phyloP scores from a whole-genome alignment of 2,113 vertebrate genomes.

The Bos javanicus region DNA sequence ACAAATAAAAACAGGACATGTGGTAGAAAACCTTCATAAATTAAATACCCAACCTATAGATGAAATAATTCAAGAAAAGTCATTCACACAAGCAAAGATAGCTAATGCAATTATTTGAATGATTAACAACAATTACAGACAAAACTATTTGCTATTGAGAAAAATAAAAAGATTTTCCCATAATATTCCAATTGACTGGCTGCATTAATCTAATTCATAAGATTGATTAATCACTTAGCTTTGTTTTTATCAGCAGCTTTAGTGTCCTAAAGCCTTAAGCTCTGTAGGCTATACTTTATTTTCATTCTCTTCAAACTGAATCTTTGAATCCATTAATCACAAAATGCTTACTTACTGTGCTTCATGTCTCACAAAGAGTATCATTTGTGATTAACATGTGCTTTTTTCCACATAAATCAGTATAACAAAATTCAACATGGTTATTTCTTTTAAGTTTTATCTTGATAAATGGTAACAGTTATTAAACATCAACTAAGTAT shows the following conservation, averaged over 20 bases:
- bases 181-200: not conserved
- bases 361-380: not conserved
- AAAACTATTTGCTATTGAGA: not conserved
- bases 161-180: slow-evolving; percentile 35
- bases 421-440: not conserved
- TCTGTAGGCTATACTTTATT: not conserved
- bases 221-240: slow-evolving; percentile 40
- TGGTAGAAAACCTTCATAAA: not conserved
- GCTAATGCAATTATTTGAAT: slow-evolving; percentile 25
- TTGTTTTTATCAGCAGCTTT: slow-evolving; percentile 12
- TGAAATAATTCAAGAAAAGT: not conserved
- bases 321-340: slow-evolving; percentile 32
- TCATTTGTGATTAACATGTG: not conserved
- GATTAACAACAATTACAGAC: slow-evolving; percentile 26
- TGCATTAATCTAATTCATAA: slow-evolving; percentile 45
- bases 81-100: not conserved
- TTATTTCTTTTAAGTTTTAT: not conserved
- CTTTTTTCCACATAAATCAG: not conserved
- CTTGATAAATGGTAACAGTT: not conserved
- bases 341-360: not conserved
- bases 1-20: not conserved
- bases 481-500: not conserved
- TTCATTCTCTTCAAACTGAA: slow-evolving; percentile 33
- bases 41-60: not conserved
- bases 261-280: not conserved